Conservation (phyloP, 2,113 vertebrate genomes). For the Phaethornis superciliosus region DNA sequence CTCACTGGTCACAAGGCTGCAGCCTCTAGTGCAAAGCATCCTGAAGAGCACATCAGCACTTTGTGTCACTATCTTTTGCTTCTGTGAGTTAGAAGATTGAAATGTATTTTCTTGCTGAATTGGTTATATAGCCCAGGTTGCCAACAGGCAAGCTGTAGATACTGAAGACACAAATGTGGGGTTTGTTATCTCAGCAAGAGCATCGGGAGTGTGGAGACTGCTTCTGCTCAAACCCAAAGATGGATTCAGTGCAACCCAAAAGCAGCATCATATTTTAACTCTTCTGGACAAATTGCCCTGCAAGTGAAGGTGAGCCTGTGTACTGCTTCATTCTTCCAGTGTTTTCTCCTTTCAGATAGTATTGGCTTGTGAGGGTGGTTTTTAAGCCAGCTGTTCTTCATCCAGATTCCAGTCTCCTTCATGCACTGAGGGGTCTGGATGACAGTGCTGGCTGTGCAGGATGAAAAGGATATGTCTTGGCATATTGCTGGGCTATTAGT, state of each 20-base stretch:
- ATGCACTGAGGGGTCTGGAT: slow-evolving; percentile 56
- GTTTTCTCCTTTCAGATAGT: slow-evolving; percentile 16
- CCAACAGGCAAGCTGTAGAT: neutral
- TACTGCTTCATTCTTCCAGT: neutral
- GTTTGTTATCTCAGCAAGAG: neutral
- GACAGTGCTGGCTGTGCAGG: slow-evolving; percentile 17
- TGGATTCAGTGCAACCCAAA: neutral
- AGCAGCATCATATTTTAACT: neutral
- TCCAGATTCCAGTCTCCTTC: slow-evolving; percentile 50
- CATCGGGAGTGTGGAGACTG: neutral
- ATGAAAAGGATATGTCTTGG: slow-evolving; percentile 52
- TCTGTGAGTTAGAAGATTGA: neutral
- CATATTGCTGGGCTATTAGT: slow-evolving; percentile 29
- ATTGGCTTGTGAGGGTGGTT: neutral
- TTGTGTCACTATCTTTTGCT: neutral
- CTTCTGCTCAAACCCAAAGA: slow-evolving; percentile 5
- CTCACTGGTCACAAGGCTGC: neutral
- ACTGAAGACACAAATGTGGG: neutral
- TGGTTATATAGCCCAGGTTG: neutral
- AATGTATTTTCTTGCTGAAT: neutral
- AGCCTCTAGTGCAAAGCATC: neutral
- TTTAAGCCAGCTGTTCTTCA: slow-evolving; percentile 53
- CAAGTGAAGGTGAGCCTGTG: neutral
- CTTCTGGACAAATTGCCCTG: neutral
- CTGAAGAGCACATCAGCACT: neutral